Percentiles rank a stretch among this genome's conserved stretches.
Evolutionary conservation across 2,888 invertebrate genomes (phyloP).

Genomic region (Lissocephala sabroskyi): DNA sequence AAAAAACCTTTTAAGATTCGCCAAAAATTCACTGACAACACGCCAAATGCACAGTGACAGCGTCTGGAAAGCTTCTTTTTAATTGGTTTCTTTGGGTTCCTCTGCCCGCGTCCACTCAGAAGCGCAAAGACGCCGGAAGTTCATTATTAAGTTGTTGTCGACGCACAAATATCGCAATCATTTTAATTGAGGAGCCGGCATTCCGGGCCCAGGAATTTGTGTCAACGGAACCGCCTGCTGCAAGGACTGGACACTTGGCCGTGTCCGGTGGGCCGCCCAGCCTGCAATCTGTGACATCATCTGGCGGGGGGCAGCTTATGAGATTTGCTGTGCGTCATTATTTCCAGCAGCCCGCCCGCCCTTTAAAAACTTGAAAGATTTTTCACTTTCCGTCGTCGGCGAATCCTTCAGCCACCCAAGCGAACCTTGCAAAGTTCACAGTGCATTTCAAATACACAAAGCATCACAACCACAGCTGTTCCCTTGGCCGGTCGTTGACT

Average conservation of each 20-base stretch:
- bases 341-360: background rate
- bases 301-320: background rate
- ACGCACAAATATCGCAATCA: constrained; percentile 15
- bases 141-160: constrained; percentile 37
- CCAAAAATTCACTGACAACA: no score
- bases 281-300: background rate
- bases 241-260: background rate
- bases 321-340: background rate
- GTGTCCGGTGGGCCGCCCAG: no score
- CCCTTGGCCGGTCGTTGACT: constrained; percentile 12
- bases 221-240: background rate
- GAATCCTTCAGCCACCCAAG: constrained; percentile 22
- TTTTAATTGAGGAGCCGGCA: constrained; percentile 51
- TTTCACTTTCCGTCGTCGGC: constrained; percentile 46
- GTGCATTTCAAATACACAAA: constrained; percentile 41
- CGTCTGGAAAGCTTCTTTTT: no score
- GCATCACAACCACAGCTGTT: constrained; percentile 40
- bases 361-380: constrained; percentile 13
- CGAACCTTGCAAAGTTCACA: constrained; percentile 29
- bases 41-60: no score
- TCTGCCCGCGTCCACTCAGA: background rate
- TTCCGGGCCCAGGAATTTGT: constrained; percentile 6
- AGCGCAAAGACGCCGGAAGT: constrained; percentile 30
- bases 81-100: no score
- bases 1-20: no score